Evolutionary conservation across 1,140 invertebrate species (phyloP).

Genomic region (Drosophila littoralis): DNA sequence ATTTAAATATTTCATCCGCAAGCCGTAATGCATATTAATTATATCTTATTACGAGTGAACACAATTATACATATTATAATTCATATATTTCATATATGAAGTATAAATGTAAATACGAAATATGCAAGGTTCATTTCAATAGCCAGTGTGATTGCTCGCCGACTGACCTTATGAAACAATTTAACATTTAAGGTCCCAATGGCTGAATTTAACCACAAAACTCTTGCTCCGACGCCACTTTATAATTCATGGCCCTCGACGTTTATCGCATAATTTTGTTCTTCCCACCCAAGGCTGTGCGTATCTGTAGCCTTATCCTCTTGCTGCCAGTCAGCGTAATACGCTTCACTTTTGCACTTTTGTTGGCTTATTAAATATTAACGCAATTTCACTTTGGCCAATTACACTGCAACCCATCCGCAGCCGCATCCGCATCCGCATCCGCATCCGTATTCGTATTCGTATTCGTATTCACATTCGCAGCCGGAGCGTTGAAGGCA

Average conservation of each 20-base stretch:
- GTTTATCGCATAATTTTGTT: constrained; percentile 60
- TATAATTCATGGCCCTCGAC: constrained; percentile 9
- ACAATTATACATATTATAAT: not conserved
- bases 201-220: not conserved
- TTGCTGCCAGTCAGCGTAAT: constrained; percentile 38
- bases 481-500: constrained; percentile 25
- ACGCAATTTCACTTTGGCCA: constrained; percentile 79
- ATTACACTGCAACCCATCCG: constrained; percentile 74
- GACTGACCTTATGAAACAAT: constrained; percentile 35
- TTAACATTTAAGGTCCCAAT: constrained; percentile 31
- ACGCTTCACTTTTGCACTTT: constrained; percentile 64
- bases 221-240: not conserved
- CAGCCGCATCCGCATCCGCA: constrained; percentile 20
- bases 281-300: constrained; percentile 38
- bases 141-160: not conserved
- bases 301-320: constrained; percentile 22
- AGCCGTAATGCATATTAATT: constrained; percentile 14
- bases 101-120: not conserved
- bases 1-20: constrained; percentile 18
- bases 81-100: constrained; percentile 2
- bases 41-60: too few species aligned
- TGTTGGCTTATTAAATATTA: constrained; percentile 77
- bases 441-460: not conserved
- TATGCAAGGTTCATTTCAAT: constrained; percentile 8
- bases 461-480: constrained; percentile 1